Conservation (phyloP, 2,888 invertebrate genomes). For the Polydesmus complanatus region DNA sequence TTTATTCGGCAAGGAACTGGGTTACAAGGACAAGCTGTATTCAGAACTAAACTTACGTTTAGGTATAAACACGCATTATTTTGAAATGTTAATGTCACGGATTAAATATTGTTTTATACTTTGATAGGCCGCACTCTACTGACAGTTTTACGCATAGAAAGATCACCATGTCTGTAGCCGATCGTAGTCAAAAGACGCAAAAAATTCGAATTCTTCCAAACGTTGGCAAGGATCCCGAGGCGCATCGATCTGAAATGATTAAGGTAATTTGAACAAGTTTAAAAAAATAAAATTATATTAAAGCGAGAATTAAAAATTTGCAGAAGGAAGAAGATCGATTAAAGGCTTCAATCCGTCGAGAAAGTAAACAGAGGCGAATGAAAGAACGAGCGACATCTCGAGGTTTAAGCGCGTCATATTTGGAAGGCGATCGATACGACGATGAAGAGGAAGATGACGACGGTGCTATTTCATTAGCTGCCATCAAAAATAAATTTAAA, state of each 20-base stretch:
- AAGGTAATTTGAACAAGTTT: slow-evolving; percentile 48
- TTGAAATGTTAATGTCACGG: background rate
- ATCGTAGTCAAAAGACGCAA: slow-evolving; percentile 80
- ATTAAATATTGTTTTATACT: background rate
- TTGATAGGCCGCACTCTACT: slow-evolving; percentile 78
- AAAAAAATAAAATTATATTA: too few species aligned
- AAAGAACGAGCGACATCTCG: slow-evolving; percentile 38
- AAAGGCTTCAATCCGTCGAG: slow-evolving; percentile 66
- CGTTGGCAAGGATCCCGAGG: slow-evolving; percentile 87
- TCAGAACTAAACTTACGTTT: slow-evolving; percentile 91
- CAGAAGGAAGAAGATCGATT: slow-evolving; percentile 94
- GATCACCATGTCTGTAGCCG: slow-evolving; percentile 95
- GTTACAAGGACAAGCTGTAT: slow-evolving; percentile 93
- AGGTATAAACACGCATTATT: slow-evolving; percentile 25
- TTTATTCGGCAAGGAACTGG: slow-evolving; percentile 97
- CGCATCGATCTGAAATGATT: slow-evolving; percentile 74
- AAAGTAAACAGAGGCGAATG: slow-evolving; percentile 44
- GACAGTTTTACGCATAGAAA: slow-evolving; percentile 98
- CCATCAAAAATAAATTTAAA: slow-evolving; percentile 90
- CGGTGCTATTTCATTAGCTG: slow-evolving; percentile 77
- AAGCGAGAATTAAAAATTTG: slow-evolving; percentile 17
- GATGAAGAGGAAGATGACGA: slow-evolving; percentile 82
- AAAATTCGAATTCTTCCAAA: slow-evolving; percentile 92
- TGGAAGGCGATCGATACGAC: slow-evolving; percentile 45
- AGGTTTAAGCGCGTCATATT: slow-evolving; percentile 38